Conservation (phyloP, 1,140 invertebrate genomes). For the Lasaia peninsularis region DNA sequence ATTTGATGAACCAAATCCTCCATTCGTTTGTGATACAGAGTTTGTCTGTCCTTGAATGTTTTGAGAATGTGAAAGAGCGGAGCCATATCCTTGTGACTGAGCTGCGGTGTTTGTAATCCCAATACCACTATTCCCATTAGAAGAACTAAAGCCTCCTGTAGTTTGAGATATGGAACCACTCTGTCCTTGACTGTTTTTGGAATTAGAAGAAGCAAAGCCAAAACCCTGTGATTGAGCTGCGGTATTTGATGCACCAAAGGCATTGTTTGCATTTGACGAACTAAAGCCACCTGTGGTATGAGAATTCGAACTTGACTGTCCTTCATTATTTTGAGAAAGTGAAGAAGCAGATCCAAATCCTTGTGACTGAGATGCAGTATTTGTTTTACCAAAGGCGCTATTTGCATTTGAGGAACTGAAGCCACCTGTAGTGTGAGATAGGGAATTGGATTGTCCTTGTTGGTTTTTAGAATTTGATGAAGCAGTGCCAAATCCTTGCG, state of each 20-base stretch:
- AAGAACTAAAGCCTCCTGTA: too few species aligned
- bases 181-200: not conserved
- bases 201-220: not conserved
- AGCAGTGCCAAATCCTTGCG: not conserved
- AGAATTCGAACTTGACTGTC: not conserved
- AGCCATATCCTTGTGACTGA: conserved; percentile 28
- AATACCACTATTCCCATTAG: not conserved
- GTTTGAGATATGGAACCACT: not conserved
- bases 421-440: not conserved
- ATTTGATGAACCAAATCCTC: not conserved
- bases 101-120: conserved; percentile 21
- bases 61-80: conserved; percentile 27
- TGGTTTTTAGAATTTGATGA: not conserved
- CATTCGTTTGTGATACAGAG: conserved; percentile 13
- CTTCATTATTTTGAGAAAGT: conserved; percentile 7
- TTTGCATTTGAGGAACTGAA: not conserved
- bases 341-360: conserved; percentile 33
- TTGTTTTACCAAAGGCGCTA: not conserved
- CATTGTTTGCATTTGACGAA: conserved; percentile 4
- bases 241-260: not conserved
- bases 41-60: not conserved
- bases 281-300: conserved; percentile 4
- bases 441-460: not conserved
- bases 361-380: conserved; percentile 27
- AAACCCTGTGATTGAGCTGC: conserved; percentile 8